Base-by-base conservation (phyloP, 2,888 invertebrate species). In the Caenorhabditis uteleia region DNA sequence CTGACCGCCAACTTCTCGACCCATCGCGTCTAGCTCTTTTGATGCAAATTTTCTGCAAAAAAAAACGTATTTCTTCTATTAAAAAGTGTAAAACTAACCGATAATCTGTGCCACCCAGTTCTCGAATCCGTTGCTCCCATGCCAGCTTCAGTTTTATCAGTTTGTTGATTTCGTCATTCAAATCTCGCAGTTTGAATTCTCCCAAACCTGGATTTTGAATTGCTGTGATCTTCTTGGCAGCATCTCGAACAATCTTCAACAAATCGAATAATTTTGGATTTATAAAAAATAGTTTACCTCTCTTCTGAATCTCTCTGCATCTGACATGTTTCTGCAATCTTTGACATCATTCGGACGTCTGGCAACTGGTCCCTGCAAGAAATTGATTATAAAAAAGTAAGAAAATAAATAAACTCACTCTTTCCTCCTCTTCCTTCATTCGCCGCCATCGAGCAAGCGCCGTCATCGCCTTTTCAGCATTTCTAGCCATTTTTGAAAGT, bases 141-240 rank as follows among this genome's bases (percentile, higher is more conserved):
- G 86, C 85, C 25, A 85, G 82, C 70, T 87, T 87, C 83, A 97
- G 94, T 43, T 95, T 87, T 60, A 99, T 87, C 68, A 97, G 84
- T 85, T 98, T 97, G 85, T 99, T 99, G 75, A 99, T 99, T 85
- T 99, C 97, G 86, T 99, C 98, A 84, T 99, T 99, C 21, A 99
- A 86, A 84, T 99, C 98, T 16, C 98, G 88, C 69, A 99, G 92
- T 23, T 95, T 89, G 84, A 95, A 99, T 85, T 99, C 98, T 3
- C 98, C 98, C n/a, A 98, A 87, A 57, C 98, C 98, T 71, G 98
- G 80, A 65, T 80, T 80, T 67, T 99, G 98, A 84, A 99, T 99
- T 85, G 95, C 94, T 1, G 97, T 92, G 0, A 99, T 97, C 87
- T 98, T 99, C 83, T 94, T 92, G 0, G 97, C 93, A 38, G 98